Evolutionary conservation across 1,140 invertebrate genomes (phyloP).

Genomic region (Charaxes varanes): DNA sequence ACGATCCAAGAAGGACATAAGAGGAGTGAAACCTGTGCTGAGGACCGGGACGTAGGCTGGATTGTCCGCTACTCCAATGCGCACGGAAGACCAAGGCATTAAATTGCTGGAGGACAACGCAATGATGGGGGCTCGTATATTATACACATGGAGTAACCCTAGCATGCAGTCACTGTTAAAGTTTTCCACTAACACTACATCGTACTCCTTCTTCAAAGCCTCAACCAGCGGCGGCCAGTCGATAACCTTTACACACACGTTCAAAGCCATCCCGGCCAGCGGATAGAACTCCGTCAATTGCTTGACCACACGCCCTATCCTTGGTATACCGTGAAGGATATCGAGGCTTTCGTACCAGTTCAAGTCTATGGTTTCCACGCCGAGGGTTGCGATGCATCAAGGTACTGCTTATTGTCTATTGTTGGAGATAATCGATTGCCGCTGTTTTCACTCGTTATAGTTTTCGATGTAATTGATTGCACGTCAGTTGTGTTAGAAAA

Average conservation of each 20-base stretch:
- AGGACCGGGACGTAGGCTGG: conserved; percentile 77
- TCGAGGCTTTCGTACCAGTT: conserved; percentile 33
- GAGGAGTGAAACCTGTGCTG: conserved; percentile 49
- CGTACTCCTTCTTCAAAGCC: conserved; percentile 71
- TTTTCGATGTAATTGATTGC: no score
- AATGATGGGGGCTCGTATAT: conserved; percentile 73
- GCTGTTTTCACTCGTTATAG: no score
- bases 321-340: conserved; percentile 22
- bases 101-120: conserved; percentile 74
- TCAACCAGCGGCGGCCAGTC: conserved; percentile 48
- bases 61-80: conserved; percentile 76
- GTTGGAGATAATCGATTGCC: no score
- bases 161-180: conserved; percentile 81
- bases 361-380: conserved; percentile 45
- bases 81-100: conserved; percentile 75
- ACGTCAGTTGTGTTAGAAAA: no score
- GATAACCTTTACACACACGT: conserved; percentile 59
- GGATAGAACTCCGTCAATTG: conserved; percentile 34
- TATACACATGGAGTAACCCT: conserved; percentile 74
- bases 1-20: conserved; percentile 76
- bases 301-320: conserved; percentile 30
- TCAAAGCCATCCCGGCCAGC: conserved; percentile 36
- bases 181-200: conserved; percentile 78
- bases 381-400: no score
- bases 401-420: no score